phyloP scores from a whole-genome alignment of 2,113 vertebrate genomes.

The Spermophilus dauricus region DNA sequence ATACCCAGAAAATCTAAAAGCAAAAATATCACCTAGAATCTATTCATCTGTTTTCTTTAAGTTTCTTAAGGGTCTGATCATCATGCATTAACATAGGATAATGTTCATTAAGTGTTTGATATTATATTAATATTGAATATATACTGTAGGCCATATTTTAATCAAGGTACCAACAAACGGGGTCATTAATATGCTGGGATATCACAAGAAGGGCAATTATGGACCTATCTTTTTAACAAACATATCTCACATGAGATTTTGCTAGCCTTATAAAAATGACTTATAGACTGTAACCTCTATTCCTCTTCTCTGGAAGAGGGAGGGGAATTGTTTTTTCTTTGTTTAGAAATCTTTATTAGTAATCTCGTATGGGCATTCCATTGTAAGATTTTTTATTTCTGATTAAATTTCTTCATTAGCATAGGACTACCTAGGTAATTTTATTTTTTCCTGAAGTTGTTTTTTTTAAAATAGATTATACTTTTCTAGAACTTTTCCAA shows the following conservation, averaged over 20 bases:
- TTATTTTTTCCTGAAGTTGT: neutral
- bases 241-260: neutral
- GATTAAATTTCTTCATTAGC: neutral
- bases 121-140: neutral
- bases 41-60: neutral
- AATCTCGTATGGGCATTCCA: neutral
- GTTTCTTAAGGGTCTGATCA: constrained; percentile 50
- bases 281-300: neutral
- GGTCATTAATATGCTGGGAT: neutral
- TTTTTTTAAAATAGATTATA: neutral
- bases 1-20: constrained; percentile 11
- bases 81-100: neutral
- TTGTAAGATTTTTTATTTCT: constrained; percentile 1
- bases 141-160: constrained; percentile 20
- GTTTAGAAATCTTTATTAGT: neutral
- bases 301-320: neutral
- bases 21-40: neutral
- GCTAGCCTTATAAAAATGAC: constrained; percentile 39
- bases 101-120: neutral
- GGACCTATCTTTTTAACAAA: neutral
- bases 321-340: neutral
- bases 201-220: constrained; percentile 41
- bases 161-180: neutral
- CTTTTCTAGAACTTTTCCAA: neutral
- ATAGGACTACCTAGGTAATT: neutral